Evolutionary conservation across 2,888 invertebrate species (phyloP).

Genomic region (Phortica okadai): DNA sequence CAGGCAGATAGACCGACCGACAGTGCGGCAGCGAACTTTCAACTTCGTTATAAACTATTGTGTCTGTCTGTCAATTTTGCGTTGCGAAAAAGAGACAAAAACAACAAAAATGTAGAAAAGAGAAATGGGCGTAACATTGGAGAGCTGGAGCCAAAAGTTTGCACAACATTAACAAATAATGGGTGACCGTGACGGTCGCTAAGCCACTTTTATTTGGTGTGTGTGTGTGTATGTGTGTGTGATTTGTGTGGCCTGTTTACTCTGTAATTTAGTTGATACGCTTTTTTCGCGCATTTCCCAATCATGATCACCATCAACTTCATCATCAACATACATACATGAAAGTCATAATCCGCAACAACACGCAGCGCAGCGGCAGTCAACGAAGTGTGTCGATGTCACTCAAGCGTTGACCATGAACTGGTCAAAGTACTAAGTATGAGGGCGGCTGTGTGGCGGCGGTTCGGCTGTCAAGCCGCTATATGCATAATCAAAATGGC

Average conservation of each 20-base stretch:
- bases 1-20: not conserved
- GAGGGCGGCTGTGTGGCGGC: too few species aligned
- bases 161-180: conserved; percentile 25
- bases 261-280: not conserved
- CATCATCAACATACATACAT: not conserved
- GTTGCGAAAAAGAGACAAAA: not conserved
- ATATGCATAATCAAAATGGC: conserved; percentile 24
- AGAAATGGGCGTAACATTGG: conserved; percentile 16
- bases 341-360: conserved; percentile 26
- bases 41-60: not conserved
- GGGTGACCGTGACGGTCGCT: not conserved
- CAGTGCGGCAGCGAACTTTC: not conserved
- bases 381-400: conserved; percentile 43
- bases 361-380: conserved; percentile 18
- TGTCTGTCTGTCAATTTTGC: not conserved
- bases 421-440: conserved; percentile 22
- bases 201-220: not conserved
- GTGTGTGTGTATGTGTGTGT: not conserved
- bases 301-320: not conserved
- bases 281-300: not conserved
- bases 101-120: not conserved
- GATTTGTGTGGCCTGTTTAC: not conserved
- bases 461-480: too few species aligned
- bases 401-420: conserved; percentile 45
- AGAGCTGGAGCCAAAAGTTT: conserved; percentile 21